Base-by-base conservation (phyloP, 2,888 invertebrate genomes). In the Drosophila sordidapex region DNA sequence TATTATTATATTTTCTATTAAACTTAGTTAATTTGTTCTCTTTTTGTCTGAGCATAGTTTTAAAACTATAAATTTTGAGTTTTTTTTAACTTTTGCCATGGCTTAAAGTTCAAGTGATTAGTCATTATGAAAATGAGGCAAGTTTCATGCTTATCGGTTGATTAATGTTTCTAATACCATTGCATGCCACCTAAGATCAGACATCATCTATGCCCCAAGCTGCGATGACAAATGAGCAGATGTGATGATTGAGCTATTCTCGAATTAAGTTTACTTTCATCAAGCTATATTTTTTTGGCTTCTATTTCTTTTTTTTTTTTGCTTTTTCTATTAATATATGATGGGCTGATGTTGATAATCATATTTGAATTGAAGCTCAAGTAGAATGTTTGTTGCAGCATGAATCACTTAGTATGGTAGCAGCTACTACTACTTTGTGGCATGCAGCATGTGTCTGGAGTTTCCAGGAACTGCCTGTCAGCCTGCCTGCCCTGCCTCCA, bases 351-450 rank as follows among this genome's bases (percentile, higher is more conserved):
- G 21, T 27, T 49, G 49, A 27, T 51, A n/a, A 49, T 49, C 48
- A 59, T 36, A 21, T 36, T 43, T 65, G 21, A n/a, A 51, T 29
- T 53, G 38, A 33, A 33, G 31, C 31, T 56, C 43, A 27, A 63
- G 56, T 46, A 46, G 7, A 53, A 53, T 72, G 36, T 27, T 18
- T 18, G 38, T 49, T 40, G 27, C 15, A 62, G 76, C 51, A 83
- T 82, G 80, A 87, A 87, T 87, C 82, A 84, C 87, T 61, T 15
- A 57, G 31, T 18, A 15, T 15, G 2, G 40, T 68, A 75, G 52
- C 43, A 56, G n/a, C 40, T 59, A 46, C 29, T 66, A 72, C 35
- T 52, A 70, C 60, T 65, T 64, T 70, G 68, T 63, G 36, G 63
- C 59, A 43, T 51, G 59, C 49, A 59, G 58, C 72, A 58, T 71